phyloP scores from a whole-genome alignment of 2,797 vertebrate species.

The Chanos chanos region DNA sequence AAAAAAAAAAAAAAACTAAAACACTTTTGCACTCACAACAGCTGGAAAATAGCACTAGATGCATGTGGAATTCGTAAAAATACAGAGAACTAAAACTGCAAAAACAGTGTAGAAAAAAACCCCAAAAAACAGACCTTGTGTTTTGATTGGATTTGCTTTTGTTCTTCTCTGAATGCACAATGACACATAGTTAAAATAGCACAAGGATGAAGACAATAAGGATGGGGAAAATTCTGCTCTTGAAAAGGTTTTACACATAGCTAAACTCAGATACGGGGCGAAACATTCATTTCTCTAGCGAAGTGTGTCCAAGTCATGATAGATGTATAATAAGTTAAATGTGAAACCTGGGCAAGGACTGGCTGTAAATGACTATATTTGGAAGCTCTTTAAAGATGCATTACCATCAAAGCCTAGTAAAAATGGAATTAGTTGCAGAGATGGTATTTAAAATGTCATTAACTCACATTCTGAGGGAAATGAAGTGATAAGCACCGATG shows the following conservation, averaged over 20 bases:
- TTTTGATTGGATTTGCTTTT: no score
- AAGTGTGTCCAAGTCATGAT: slow-evolving; percentile 61
- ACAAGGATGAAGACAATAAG: no score
- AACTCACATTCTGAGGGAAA: slow-evolving; percentile 69
- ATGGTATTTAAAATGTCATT: slow-evolving; percentile 72
- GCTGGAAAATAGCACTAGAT: not conserved
- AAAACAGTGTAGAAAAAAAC: no score
- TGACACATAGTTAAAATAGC: no score
- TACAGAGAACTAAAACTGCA: slow-evolving; percentile 27
- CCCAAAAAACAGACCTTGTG: no score
- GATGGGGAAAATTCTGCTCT: slow-evolving; percentile 31
- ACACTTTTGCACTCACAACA: not conserved
- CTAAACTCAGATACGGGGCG: slow-evolving; percentile 67
- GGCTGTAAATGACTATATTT: slow-evolving; percentile 75
- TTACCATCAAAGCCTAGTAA: slow-evolving; percentile 74
- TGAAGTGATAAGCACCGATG: slow-evolving; percentile 49
- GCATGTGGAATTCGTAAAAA: slow-evolving; percentile 7
- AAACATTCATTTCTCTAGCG: slow-evolving; percentile 36
- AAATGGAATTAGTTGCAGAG: slow-evolving; percentile 69
- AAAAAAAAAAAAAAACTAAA: slow-evolving; percentile 17
- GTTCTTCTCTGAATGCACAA: no score
- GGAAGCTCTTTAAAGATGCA: slow-evolving; percentile 77
- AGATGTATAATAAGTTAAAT: slow-evolving; percentile 79
- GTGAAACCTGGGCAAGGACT: slow-evolving; percentile 72
- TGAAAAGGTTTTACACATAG: no score